Evolutionary conservation across 1,140 invertebrate genomes (phyloP).

Genomic region (Diuraphis noxia): DNA sequence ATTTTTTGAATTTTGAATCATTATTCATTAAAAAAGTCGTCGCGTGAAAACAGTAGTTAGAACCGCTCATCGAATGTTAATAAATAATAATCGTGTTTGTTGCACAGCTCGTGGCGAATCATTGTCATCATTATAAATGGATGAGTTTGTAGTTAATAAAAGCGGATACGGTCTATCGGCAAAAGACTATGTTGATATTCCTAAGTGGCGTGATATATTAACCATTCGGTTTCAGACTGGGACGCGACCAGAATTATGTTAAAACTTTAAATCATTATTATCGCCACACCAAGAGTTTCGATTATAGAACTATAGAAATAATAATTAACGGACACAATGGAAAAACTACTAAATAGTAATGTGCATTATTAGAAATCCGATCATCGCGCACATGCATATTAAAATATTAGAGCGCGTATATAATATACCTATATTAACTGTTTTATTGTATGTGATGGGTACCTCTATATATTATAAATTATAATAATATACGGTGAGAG

Average conservation of each 20-base stretch:
- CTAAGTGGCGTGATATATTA: background rate
- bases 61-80: background rate
- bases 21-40: background rate
- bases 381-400: constrained; percentile 13
- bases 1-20: background rate
- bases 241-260: constrained; percentile 21
- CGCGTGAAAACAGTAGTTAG: background rate
- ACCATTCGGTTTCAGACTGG: background rate
- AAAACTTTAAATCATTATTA: background rate
- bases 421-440: background rate
- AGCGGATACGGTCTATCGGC: background rate
- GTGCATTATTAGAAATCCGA: constrained; percentile 35
- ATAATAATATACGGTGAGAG: background rate
- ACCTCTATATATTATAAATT: background rate
- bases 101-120: no score
- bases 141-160: background rate
- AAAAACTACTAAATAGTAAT: no score
- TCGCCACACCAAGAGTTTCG: background rate
- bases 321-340: constrained; percentile 21
- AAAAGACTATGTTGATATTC: constrained; percentile 13
- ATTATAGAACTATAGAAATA: background rate
- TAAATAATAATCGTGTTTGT: background rate
- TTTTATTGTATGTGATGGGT: background rate
- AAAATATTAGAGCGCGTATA: background rate
- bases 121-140: background rate